A percentile compares a stretch with the other conserved stretches of the same genome.
Conservation (phyloP, 2,888 invertebrate species). For the Tipula lateralis region DNA sequence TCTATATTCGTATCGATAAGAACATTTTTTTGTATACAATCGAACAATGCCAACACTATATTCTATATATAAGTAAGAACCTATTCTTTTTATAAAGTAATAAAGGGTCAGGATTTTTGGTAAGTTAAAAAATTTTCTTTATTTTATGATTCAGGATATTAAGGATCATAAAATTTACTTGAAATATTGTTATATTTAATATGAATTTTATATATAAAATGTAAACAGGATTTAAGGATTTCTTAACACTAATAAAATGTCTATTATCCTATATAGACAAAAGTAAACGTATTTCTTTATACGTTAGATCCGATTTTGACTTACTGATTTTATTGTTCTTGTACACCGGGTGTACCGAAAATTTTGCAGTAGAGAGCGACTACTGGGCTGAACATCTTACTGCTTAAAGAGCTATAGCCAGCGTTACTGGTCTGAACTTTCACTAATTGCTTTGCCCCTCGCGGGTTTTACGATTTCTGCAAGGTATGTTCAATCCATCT, state of each 20-base stretch:
- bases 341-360: background rate
- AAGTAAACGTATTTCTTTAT: background rate
- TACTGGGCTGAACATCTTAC: too few species aligned
- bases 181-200: background rate
- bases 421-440: too few species aligned
- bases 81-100: background rate
- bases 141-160: slow-evolving; percentile 24
- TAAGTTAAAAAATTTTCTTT: background rate
- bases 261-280: background rate
- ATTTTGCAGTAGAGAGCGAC: too few species aligned
- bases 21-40: background rate
- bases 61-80: background rate
- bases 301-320: background rate
- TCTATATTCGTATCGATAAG: background rate
- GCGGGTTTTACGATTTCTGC: too few species aligned
- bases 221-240: slow-evolving; percentile 19
- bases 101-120: slow-evolving; percentile 11
- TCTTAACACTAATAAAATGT: slow-evolving; percentile 1
- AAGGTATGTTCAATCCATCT: too few species aligned
- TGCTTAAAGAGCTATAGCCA: too few species aligned
- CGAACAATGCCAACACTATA: background rate
- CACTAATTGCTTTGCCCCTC: too few species aligned
- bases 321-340: background rate
- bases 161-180: slow-evolving; percentile 19
- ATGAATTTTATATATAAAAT: background rate